phyloP scores from a whole-genome alignment of 2,888 invertebrate genomes.

The Cataglyphis altisquamis region DNA sequence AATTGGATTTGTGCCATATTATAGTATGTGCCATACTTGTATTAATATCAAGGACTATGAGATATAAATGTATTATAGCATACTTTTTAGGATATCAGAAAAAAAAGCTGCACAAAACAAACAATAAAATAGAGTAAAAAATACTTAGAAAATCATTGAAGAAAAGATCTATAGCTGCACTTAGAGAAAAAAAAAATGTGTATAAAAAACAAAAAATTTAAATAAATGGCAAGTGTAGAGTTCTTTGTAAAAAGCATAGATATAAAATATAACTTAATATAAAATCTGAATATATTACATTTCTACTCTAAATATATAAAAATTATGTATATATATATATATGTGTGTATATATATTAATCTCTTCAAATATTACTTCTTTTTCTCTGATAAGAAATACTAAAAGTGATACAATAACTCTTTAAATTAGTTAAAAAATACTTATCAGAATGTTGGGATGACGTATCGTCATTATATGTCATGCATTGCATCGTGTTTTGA shows the following conservation, averaged over 20 bases:
- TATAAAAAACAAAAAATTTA: conserved; percentile 37
- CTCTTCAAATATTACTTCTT: conserved; percentile 69
- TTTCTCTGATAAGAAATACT: conserved; percentile 62
- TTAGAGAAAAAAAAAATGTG: conserved; percentile 24
- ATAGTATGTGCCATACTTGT: conserved; percentile 32
- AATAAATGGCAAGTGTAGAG: conserved; percentile 62
- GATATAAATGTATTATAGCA: conserved; percentile 43
- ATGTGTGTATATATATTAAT: conserved; percentile 69
- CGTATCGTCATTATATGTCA: conserved; percentile 62
- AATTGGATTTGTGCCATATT: conserved; percentile 67
- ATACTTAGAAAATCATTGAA: conserved; percentile 37
- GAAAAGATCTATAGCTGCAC: conserved; percentile 62
- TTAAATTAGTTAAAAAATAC: conserved; percentile 59
- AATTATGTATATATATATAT: conserved; percentile 60
- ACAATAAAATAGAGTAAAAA: conserved; percentile 53
- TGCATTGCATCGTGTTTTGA: conserved; percentile 65
- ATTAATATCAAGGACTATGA: conserved; percentile 18
- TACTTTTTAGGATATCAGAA: conserved; percentile 49
- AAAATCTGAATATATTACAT: conserved; percentile 69
- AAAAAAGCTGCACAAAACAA: conserved; percentile 47
- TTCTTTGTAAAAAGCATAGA: conserved; percentile 40
- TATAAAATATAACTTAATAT: conserved; percentile 61
- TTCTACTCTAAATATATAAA: conserved; percentile 68
- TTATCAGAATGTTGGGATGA: conserved; percentile 60
- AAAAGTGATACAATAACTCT: conserved; percentile 63